Percentiles rank a stretch among this genome's conserved stretches.
Conservation (phyloP, 2,797 vertebrate genomes). For the Ptychadena robeensis region DNA sequence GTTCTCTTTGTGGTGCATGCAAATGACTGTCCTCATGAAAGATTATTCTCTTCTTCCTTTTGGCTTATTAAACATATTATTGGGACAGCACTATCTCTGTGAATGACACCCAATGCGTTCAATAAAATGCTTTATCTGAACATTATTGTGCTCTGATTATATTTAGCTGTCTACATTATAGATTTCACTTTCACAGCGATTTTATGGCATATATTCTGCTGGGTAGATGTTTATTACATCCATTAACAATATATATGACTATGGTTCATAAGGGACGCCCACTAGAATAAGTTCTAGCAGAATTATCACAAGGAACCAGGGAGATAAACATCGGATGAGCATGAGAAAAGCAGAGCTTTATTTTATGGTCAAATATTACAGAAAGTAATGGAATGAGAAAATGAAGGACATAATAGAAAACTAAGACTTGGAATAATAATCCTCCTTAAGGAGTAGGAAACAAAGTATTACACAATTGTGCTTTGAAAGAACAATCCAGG, state of each 20-base stretch:
- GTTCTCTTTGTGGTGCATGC: background rate
- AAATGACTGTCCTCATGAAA: background rate
- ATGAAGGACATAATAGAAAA: background rate
- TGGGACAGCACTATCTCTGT: background rate
- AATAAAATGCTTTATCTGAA: background rate
- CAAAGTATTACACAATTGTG: background rate
- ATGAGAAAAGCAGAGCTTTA: background rate
- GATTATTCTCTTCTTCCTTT: background rate
- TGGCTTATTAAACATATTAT: background rate
- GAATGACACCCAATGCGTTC: background rate
- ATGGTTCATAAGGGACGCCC: background rate
- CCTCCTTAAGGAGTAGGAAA: background rate
- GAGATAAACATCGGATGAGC: background rate
- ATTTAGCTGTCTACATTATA: background rate
- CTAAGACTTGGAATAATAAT: background rate
- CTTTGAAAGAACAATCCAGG: background rate
- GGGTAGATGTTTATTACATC: conserved; percentile 13
- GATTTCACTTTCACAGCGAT: background rate
- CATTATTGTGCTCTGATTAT: conserved; percentile 10
- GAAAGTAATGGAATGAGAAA: conserved; percentile 27
- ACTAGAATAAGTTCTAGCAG: background rate
- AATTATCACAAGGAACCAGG: background rate
- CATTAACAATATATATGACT: conserved; percentile 17
- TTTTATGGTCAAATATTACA: background rate
- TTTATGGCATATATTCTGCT: background rate